Percentiles rank a stretch among this genome's conserved stretches.
phyloP scores from a whole-genome alignment of 64 coral and sea anemone genomes.

The Montipora capricornis region DNA sequence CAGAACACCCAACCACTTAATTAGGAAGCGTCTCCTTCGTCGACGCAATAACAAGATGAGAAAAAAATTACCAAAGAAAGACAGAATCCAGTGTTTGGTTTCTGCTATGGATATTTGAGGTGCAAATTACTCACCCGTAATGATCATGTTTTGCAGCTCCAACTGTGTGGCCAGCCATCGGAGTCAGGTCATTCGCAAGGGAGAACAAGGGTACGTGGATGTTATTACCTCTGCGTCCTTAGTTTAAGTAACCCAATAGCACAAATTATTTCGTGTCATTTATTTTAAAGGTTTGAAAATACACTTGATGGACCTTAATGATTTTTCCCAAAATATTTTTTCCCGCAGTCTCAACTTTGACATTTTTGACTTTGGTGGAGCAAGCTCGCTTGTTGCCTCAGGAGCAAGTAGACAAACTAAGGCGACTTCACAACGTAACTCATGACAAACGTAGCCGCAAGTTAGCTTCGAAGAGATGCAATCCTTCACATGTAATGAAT shows the following conservation, averaged over 20 bases:
- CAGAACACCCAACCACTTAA: too few relatives aligned
- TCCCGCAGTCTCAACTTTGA: background rate
- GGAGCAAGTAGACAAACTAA: slow-evolving; percentile 17
- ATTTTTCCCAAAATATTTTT: background rate
- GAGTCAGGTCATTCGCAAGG: background rate
- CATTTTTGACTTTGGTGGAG: slow-evolving; percentile 1
- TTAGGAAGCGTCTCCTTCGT: too few relatives aligned
- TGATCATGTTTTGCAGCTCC: background rate
- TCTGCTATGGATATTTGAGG: too few relatives aligned
- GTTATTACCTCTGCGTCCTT: background rate
- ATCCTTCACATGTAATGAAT: background rate
- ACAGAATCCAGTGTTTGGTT: too few relatives aligned
- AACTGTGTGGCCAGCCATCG: slow-evolving; percentile 20
- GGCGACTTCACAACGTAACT: background rate
- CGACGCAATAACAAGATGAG: too few relatives aligned
- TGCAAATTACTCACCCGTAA: too few relatives aligned
- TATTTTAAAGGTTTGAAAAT: background rate
- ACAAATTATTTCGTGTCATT: too few relatives aligned
- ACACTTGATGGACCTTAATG: too few relatives aligned
- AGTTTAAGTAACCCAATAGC: too few relatives aligned
- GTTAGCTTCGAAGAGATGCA: background rate
- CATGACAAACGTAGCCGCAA: background rate
- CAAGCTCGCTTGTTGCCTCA: slow-evolving; percentile 4
- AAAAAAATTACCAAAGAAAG: too few relatives aligned
- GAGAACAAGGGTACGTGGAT: background rate